Evolutionary conservation across 2,113 vertebrate species (phyloP).

Genomic region (Podarcis cretensis): DNA sequence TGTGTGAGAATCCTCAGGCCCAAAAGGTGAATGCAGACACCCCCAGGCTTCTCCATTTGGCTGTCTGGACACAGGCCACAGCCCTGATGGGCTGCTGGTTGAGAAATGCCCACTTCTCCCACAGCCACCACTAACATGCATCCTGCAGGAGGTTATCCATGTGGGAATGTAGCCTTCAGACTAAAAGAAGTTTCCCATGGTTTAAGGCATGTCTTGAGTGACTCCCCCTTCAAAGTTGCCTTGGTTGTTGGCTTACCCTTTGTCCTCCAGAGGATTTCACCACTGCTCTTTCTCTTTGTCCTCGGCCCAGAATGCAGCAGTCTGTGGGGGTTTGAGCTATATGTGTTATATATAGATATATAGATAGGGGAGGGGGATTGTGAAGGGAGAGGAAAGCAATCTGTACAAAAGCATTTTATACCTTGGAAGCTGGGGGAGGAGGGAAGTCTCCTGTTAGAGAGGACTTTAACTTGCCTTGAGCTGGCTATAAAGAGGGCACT

Average conservation of each 20-base stretch:
- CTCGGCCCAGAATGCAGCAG: neutral
- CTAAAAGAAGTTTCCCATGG: too few relatives aligned
- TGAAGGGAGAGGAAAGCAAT: neutral
- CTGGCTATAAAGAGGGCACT: conserved; percentile 18
- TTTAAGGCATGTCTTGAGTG: too few relatives aligned
- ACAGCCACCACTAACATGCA: too few relatives aligned
- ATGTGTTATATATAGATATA: neutral
- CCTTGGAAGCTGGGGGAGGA: conserved; percentile 11
- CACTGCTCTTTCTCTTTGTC: neutral
- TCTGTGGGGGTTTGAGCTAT: neutral
- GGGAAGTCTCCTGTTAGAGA: neutral
- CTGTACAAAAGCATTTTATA: neutral
- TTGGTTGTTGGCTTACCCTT: neutral
- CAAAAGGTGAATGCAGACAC: too few relatives aligned
- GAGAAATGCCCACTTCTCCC: too few relatives aligned
- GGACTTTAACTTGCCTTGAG: conserved; percentile 36
- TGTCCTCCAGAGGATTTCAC: neutral
- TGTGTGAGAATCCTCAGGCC: neutral
- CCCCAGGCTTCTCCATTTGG: too few relatives aligned
- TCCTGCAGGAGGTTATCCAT: too few relatives aligned
- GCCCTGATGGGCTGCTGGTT: too few relatives aligned
- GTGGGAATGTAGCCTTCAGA: too few relatives aligned
- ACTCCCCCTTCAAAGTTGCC: neutral
- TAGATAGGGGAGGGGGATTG: neutral
- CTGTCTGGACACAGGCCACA: too few relatives aligned